Evolutionary conservation across 1,140 invertebrate species (phyloP).

Genomic region (Drosophila pandora): DNA sequence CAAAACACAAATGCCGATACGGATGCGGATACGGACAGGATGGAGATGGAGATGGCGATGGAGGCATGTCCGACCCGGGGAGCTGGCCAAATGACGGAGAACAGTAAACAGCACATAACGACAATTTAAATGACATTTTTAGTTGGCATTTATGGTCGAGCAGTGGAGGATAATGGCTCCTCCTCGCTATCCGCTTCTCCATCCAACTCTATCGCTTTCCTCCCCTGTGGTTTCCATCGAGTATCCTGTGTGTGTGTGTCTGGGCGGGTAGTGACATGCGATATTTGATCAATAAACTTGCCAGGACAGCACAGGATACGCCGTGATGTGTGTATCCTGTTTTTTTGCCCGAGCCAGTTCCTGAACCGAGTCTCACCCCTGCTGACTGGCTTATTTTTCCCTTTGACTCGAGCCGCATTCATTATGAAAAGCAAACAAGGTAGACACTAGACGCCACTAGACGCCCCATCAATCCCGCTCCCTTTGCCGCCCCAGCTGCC

Average conservation of each 20-base stretch:
- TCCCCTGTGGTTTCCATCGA: slow-evolving; percentile 19
- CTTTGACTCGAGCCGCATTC: slow-evolving; percentile 72
- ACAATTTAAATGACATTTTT: slow-evolving; percentile 80
- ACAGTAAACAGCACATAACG: slow-evolving; percentile 74
- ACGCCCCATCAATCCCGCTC: slow-evolving; percentile 63
- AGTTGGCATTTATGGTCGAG: slow-evolving; percentile 68
- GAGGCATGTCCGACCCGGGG: slow-evolving; percentile 3
- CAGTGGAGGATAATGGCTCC: slow-evolving; percentile 29
- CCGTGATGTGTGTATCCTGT: slow-evolving; percentile 62
- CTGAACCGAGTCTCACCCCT: slow-evolving; percentile 12
- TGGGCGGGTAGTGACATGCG: slow-evolving; percentile 62
- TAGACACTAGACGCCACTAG: slow-evolving; percentile 44
- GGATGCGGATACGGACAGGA: slow-evolving; percentile 7
- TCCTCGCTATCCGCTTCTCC: background rate
- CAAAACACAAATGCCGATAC: slow-evolving; percentile 8
- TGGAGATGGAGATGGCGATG: background rate
- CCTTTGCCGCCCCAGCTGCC: background rate
- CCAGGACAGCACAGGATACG: slow-evolving; percentile 25
- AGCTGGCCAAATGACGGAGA: slow-evolving; percentile 43
- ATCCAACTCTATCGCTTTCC: slow-evolving; percentile 29
- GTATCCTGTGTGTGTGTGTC: background rate
- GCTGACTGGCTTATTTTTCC: slow-evolving; percentile 47
- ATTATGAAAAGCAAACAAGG: slow-evolving; percentile 81
- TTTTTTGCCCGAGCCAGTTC: slow-evolving; percentile 27
- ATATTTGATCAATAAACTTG: slow-evolving; percentile 78